These are phyloP conservation scores for Sparus aurata DNA, from an alignment of 2,797 vertebrate genomes.

Conservation along the genomic window DNA sequence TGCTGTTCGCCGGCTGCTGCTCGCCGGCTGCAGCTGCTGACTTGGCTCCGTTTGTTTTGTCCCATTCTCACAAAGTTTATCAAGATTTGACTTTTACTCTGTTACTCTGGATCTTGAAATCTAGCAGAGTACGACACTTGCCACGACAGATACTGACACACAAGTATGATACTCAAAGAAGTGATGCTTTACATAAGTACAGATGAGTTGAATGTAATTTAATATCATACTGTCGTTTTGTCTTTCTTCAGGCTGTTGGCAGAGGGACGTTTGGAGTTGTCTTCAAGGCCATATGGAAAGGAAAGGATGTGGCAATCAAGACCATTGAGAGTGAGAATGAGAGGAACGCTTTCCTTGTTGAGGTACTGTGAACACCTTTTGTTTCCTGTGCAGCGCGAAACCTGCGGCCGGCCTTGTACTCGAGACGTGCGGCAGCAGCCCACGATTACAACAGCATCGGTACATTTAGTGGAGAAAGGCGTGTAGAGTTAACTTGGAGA, in stretches of 20 bases:
- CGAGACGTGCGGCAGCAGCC: no score
- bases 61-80: not conserved
- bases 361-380: conserved; percentile 82
- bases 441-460: not conserved
- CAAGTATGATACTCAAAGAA: no score
- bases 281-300: conserved; percentile 96
- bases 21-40: not conserved
- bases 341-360: conserved; percentile 95
- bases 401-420: not conserved
- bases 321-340: conserved; percentile 98
- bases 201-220: not conserved
- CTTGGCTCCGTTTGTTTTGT: not conserved
- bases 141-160: not conserved
- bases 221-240: not conserved
- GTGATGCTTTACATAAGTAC: not conserved
- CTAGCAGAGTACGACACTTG: not conserved
- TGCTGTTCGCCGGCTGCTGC: not conserved
- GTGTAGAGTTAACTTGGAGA: not conserved
- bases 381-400: not conserved
- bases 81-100: not conserved
- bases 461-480: not conserved
- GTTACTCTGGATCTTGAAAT: not conserved
- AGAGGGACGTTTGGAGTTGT: conserved; percentile 98
- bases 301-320: conserved; percentile 97
- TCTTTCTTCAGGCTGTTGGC: conserved; percentile 91